Evolutionary conservation across 2,113 vertebrate species (phyloP), one percentile per base, ranked within the genome.

Genomic region (Agelaius phoeniceus): DNA sequence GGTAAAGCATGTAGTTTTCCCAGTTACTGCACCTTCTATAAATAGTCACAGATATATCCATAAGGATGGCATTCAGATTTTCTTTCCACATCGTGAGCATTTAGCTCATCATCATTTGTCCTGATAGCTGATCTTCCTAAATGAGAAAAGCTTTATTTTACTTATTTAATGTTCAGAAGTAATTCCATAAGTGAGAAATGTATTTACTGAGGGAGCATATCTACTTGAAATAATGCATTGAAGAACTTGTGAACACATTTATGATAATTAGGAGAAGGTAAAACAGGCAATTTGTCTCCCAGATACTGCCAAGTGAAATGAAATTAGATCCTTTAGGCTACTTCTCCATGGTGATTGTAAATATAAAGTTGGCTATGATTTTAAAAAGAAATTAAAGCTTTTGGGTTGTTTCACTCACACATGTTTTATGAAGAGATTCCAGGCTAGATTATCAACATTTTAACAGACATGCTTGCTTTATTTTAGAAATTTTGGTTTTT

Each of bases 271-370:
- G 31, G 19, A 65, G 62, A 73, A 86, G 51, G 77, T 55, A 62
- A 84, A 93, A 78, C 24, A 22, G 33, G 49, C 76, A 86, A 54
- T 94, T 96, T 84, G 37, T 95, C 90, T 94, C 39, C 62, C 74
- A 84, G 84, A 75, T 81, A 87, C 41, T 88, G 46, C 65, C 26
- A 71, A 92, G 28, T 75, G 66, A 82, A 94, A 89, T 78, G 58
- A 68, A 93, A 91, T 84, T 91, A 75, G 63, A 79, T 92, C 49
- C 77, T 93, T 84, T 76, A 81, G 41, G 69, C 77, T 75, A 46
- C 22, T 61, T 84, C 66, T 89, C 87, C 89, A 72, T 68, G 49
- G 66, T 93, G 71, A 79, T 33, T 87, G 73, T 91, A 93, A 81
- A 84, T 87, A 81, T 28, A 68, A 84, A 86, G 61, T 52, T 87